Conservation (phyloP, 2,113 vertebrate species). For the Perccottus glenii region DNA sequence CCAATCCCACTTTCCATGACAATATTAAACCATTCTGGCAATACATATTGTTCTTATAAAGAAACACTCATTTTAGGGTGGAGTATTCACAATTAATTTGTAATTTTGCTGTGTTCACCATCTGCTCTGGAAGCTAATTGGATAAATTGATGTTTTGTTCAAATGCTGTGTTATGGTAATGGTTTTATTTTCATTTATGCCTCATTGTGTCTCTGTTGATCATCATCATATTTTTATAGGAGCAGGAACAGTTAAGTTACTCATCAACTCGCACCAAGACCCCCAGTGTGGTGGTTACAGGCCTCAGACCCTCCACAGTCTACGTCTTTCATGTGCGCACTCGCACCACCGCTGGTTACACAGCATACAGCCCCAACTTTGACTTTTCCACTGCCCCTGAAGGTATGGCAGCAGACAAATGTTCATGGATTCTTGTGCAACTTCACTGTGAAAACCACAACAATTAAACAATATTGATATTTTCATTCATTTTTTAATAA, state of each 20-base stretch:
- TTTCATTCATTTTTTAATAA: slow-evolving; percentile 3
- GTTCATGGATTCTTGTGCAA: not conserved
- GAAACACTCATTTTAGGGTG: slow-evolving; percentile 20
- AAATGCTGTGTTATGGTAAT: slow-evolving; percentile 29
- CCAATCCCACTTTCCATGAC: not conserved
- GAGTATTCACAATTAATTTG: slow-evolving; percentile 14
- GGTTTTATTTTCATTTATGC: slow-evolving; percentile 14
- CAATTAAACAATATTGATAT: not conserved
- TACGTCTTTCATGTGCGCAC: slow-evolving; percentile 95
- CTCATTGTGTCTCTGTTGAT: slow-evolving; percentile 24
- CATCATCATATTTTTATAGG: slow-evolving; percentile 72
- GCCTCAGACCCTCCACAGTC: slow-evolving; percentile 92
- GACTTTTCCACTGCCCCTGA: slow-evolving; percentile 94
- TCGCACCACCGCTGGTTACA: slow-evolving; percentile 90
- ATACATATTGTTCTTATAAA: slow-evolving; percentile 23
- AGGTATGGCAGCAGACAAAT: slow-evolving; percentile 79
- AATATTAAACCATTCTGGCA: not conserved
- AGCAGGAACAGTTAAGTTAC: slow-evolving; percentile 96
- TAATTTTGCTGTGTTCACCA: slow-evolving; percentile 23
- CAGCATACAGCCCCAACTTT: slow-evolving; percentile 94
- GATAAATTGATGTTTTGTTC: slow-evolving; percentile 17
- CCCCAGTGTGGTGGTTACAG: slow-evolving; percentile 90
- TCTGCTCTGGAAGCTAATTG: slow-evolving; percentile 35
- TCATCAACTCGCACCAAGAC: slow-evolving; percentile 93
- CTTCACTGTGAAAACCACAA: not conserved